Percentiles rank a stretch among this genome's conserved stretches.
These are phyloP conservation scores for Lepilemur septentrionalis DNA, from an alignment of 2,797 vertebrate genomes.

Conservation along the genomic window DNA sequence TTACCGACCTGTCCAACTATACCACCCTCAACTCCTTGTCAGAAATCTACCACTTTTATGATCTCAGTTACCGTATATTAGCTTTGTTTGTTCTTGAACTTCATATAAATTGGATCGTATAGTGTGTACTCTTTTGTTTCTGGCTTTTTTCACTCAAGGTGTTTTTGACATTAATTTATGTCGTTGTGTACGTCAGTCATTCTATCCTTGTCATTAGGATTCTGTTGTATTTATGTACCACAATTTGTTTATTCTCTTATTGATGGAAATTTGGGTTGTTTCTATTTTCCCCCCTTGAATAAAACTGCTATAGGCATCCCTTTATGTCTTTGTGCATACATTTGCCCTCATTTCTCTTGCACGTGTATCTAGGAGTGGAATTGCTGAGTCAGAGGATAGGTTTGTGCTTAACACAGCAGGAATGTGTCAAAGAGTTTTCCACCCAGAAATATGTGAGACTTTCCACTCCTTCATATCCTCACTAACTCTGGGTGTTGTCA, in stretches of 20 bases:
- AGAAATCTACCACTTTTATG: not conserved
- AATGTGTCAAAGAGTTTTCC: not conserved
- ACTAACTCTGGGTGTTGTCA: not conserved
- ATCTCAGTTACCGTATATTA: not conserved
- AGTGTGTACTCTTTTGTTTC: not conserved
- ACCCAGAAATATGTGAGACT: not conserved
- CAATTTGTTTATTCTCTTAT: not conserved
- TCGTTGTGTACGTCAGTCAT: not conserved
- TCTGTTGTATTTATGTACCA: not conserved
- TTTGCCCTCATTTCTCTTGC: not conserved
- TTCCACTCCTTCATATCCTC: not conserved
- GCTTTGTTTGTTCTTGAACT: not conserved
- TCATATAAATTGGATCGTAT: not conserved
- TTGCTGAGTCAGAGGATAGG: not conserved
- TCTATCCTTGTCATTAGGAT: not conserved
- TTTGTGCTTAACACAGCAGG: not conserved
- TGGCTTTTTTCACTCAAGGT: not conserved
- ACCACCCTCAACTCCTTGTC: not conserved
- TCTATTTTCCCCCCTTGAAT: not conserved
- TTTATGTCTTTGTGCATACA: not conserved
- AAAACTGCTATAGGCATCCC: not conserved
- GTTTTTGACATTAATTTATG: not conserved
- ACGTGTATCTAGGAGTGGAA: not conserved
- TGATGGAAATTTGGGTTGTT: not conserved
- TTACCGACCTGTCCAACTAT: not conserved